phyloP scores from a whole-genome alignment of 2,888 invertebrate species.

The Harmothoe impar region DNA sequence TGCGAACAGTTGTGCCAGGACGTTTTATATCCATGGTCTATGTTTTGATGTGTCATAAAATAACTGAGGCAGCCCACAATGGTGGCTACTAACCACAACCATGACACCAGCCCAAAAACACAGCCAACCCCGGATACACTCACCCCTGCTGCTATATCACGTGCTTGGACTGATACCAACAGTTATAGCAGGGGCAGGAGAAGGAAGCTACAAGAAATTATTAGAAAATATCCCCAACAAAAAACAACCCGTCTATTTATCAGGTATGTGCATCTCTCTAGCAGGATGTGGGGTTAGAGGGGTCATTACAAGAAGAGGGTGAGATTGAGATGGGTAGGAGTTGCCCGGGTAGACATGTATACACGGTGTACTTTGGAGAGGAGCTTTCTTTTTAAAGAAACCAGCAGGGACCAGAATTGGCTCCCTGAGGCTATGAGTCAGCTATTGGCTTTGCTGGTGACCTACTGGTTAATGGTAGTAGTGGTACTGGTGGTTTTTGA shows the following conservation, averaged over 20 bases:
- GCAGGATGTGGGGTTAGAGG: not conserved
- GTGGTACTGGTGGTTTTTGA: slow-evolving; percentile 7
- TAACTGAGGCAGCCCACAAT: slow-evolving; percentile 1
- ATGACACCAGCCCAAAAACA: not conserved
- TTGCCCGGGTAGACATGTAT: not conserved
- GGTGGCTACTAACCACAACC: not conserved
- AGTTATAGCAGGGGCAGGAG: not conserved
- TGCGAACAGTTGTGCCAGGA: no score
- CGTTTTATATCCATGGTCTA: no score
- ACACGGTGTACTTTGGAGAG: no score
- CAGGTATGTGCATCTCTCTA: not conserved
- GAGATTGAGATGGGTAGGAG: not conserved
- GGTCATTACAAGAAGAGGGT: not conserved
- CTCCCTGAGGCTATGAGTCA: no score
- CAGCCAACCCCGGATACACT: not conserved
- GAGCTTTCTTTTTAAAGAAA: no score
- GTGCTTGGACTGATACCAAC: not conserved
- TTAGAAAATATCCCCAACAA: no score
- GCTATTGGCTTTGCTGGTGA: no score
- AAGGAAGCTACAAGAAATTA: no score
- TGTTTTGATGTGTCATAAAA: not conserved
- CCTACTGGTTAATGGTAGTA: not conserved
- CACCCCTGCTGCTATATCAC: not conserved
- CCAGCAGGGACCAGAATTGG: no score
- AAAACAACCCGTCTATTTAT: no score